Percentiles rank a stretch among this genome's conserved stretches.
These are phyloP conservation scores for Dysdera silvatica DNA, from an alignment of 1,140 invertebrate species.

Conservation along the genomic window DNA sequence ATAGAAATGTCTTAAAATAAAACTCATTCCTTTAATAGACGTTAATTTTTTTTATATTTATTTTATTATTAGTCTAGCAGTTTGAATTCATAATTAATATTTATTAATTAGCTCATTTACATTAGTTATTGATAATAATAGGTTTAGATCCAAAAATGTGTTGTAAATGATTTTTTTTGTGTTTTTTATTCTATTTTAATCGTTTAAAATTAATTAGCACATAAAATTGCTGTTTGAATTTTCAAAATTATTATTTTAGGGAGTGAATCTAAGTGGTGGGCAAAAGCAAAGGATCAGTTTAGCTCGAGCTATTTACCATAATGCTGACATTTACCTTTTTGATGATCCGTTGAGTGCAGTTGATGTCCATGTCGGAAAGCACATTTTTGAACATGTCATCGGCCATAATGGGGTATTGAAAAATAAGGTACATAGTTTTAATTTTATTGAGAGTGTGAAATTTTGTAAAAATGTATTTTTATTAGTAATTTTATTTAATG, in stretches of 20 bases:
- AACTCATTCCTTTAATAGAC: too few species aligned
- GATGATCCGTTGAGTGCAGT: constrained; percentile 51
- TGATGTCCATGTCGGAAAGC: constrained; percentile 48
- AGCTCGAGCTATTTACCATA: constrained; percentile 47
- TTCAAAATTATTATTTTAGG: constrained; percentile 34
- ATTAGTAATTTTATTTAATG: not conserved
- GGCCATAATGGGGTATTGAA: constrained; percentile 39
- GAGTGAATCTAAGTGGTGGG: constrained; percentile 45
- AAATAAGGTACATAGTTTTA: not conserved
- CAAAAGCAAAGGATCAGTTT: constrained; percentile 49
- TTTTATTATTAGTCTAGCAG: too few species aligned
- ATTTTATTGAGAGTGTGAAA: not conserved
- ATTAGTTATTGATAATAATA: too few species aligned
- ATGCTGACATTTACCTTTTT: constrained; percentile 47
- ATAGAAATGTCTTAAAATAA: too few species aligned
- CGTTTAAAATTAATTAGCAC: too few species aligned
- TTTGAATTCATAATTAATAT: too few species aligned
- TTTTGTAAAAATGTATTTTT: not conserved
- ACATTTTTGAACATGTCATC: constrained; percentile 43
- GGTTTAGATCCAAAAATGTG: too few species aligned
- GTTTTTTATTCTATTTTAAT: too few species aligned
- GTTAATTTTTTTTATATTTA: too few species aligned
- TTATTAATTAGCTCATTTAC: too few species aligned
- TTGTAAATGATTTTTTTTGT: too few species aligned
- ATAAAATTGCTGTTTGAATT: too few species aligned